phyloP scores from a whole-genome alignment of 2,797 vertebrate species.

The Luscinia megarhynchos region DNA sequence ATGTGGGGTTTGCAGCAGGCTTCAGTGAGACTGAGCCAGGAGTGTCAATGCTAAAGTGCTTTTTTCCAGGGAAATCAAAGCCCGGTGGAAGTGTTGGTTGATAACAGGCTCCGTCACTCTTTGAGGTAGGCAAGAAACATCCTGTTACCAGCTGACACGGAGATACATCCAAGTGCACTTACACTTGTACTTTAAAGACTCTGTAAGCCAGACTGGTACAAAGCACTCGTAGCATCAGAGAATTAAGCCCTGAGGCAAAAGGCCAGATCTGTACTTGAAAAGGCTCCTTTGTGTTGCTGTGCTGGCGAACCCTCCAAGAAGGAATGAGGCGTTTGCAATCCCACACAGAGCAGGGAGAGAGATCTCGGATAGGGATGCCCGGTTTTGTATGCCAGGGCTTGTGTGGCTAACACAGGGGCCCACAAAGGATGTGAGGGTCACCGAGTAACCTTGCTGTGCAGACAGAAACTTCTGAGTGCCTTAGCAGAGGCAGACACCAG shows the following conservation, averaged over 20 bases:
- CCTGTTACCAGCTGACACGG: slow-evolving; percentile 25
- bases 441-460: neutral
- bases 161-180: neutral
- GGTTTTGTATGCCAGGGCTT: neutral
- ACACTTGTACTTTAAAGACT: slow-evolving; percentile 59
- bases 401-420: neutral
- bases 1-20: neutral
- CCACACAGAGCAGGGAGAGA: neutral
- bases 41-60: neutral
- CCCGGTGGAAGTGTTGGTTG: neutral
- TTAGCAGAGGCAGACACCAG: neutral
- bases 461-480: neutral
- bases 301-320: slow-evolving; percentile 40
- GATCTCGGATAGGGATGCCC: neutral
- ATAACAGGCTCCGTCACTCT: neutral
- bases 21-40: neutral
- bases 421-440: neutral
- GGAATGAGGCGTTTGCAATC: neutral
- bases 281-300: slow-evolving; percentile 34
- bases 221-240: slow-evolving; percentile 46
- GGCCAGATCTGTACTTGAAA: slow-evolving; percentile 61
- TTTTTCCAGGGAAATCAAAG: slow-evolving; percentile 46
- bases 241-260: slow-evolving; percentile 61
- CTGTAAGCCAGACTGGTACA: slow-evolving; percentile 18
- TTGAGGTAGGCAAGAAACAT: slow-evolving; percentile 59